Conservation (phyloP, 92 coral and sea anemone genomes). For the Paramuricea clavata region DNA sequence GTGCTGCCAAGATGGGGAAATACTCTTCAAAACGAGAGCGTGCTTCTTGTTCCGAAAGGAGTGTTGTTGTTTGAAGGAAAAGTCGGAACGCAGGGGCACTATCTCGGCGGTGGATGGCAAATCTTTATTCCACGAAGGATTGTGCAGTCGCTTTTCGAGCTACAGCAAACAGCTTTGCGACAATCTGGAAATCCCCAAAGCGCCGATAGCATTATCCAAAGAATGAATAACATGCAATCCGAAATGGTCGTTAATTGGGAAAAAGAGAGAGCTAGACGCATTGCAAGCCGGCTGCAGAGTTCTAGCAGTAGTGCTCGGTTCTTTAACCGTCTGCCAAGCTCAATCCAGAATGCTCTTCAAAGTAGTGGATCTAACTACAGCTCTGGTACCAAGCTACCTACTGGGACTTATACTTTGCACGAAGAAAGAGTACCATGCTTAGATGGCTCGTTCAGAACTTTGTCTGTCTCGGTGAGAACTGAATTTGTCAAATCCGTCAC, state of each 20-base stretch:
- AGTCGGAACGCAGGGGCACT: slow-evolving; percentile 14
- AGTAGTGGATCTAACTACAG: neutral
- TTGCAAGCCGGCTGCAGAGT: neutral
- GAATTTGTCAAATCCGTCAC: slow-evolving; percentile 55
- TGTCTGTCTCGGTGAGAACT: slow-evolving; percentile 45
- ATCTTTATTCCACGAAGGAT: slow-evolving; percentile 41
- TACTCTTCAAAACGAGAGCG: slow-evolving; percentile 1
- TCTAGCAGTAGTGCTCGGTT: slow-evolving; percentile 24
- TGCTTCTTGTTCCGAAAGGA: slow-evolving; percentile 43
- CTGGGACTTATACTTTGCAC: slow-evolving; percentile 50
- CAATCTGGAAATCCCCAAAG: neutral
- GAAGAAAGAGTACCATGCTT: slow-evolving; percentile 29
- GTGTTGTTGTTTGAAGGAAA: slow-evolving; percentile 41
- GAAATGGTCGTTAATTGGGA: slow-evolving; percentile 34
- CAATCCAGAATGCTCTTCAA: slow-evolving; percentile 30
- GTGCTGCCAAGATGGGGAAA: slow-evolving; percentile 31
- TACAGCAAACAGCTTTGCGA: neutral
- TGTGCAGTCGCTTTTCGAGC: slow-evolving; percentile 9
- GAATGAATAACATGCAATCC: neutral
- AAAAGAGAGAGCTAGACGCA: slow-evolving; percentile 18
- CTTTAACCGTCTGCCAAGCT: slow-evolving; percentile 39
- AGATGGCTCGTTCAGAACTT: slow-evolving; percentile 30
- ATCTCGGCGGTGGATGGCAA: slow-evolving; percentile 46
- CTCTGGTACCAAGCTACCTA: neutral
- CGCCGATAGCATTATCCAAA: neutral